Percentiles rank a stretch among this genome's conserved stretches.
phyloP scores from a whole-genome alignment of 1,140 invertebrate genomes.

The Drosophila grimshawi region DNA sequence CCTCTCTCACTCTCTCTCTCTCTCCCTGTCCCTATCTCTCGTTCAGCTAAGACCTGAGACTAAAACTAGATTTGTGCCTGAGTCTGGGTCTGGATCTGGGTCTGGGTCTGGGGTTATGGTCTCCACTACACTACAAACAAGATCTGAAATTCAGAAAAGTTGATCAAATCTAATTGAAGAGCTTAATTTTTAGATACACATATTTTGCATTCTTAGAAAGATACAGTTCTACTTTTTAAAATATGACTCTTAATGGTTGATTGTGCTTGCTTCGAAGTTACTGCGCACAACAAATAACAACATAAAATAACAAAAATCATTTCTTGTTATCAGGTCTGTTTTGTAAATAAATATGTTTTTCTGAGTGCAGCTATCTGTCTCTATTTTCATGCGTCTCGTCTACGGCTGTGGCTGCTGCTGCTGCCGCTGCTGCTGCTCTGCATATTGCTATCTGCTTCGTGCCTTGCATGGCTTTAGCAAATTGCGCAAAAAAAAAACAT shows the following conservation, averaged over 20 bases:
- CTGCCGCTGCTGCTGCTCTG: conserved; percentile 28
- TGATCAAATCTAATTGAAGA: too few relatives aligned
- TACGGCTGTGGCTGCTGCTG: too few relatives aligned
- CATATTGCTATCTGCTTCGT: conserved; percentile 64
- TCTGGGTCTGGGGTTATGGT: conserved; percentile 3
- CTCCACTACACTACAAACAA: not conserved
- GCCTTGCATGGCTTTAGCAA: conserved; percentile 77
- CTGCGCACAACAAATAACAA: too few relatives aligned
- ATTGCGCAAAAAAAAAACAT: conserved; percentile 76
- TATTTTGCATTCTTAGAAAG: too few relatives aligned
- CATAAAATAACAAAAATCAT: not conserved
- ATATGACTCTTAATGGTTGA: too few relatives aligned
- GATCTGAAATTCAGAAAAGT: too few relatives aligned
- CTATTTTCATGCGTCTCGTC: conserved; percentile 32
- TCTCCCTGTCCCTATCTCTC: not conserved
- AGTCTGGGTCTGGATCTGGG: conserved; percentile 7
- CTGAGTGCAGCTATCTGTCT: conserved; percentile 14
- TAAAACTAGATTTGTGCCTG: not conserved
- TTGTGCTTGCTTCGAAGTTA: too few relatives aligned
- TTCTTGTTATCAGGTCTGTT: not conserved
- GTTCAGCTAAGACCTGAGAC: conserved; percentile 32
- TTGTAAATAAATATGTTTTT: conserved; percentile 1
- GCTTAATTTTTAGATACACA: too few relatives aligned
- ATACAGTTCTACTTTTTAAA: too few relatives aligned
- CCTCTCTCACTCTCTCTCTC: not conserved